These are phyloP conservation scores for Rotaria magnacalcarata DNA, from an alignment of 2,888 invertebrate species.

Conservation along the genomic window DNA sequence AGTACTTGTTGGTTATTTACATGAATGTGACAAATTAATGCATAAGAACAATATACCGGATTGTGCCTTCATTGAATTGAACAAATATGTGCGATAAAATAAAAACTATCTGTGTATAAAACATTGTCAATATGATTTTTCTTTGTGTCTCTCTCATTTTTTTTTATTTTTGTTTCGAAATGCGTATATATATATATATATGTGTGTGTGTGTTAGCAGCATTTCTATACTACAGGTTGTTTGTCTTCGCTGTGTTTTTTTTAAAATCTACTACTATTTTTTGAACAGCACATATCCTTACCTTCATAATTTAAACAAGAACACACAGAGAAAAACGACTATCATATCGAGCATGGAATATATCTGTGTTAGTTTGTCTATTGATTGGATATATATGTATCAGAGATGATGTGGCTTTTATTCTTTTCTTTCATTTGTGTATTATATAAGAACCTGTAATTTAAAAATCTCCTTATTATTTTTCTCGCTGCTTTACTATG, in stretches of 20 bases:
- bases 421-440: not conserved
- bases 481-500: not conserved
- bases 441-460: not conserved
- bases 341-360: not conserved
- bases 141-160: not conserved
- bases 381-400: not conserved
- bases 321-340: not conserved
- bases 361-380: not conserved
- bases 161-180: not conserved
- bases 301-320: not conserved
- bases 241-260: not conserved
- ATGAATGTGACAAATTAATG: constrained; percentile 79
- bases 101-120: not conserved
- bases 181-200: not conserved
- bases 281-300: not conserved
- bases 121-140: not conserved
- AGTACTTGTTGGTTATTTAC: constrained; percentile 82
- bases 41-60: constrained; percentile 39
- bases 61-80: constrained; percentile 45
- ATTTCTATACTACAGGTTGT: not conserved
- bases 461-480: not conserved
- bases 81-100: constrained; percentile 42
- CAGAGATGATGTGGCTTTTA: not conserved
- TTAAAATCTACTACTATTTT: not conserved
- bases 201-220: constrained; percentile 20